Base-by-base conservation (phyloP, 2,113 vertebrate genomes). In the Galemys pyrenaicus region DNA sequence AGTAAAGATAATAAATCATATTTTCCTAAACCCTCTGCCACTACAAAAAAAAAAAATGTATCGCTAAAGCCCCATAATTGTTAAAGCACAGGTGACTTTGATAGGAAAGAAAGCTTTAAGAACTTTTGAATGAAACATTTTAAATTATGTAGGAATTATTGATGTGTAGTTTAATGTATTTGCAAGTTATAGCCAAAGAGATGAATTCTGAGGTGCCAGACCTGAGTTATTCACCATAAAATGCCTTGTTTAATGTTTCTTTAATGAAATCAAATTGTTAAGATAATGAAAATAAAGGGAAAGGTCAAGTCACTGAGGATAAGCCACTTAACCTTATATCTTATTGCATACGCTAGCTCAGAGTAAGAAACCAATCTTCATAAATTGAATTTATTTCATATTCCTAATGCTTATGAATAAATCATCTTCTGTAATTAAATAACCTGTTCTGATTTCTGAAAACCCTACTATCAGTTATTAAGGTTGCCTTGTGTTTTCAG, bases 311-410 rank as follows among this genome's bases (percentile, higher is more conserved):
- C 89, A 93, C 70, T 15, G n/a, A 78, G 96, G 96, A 94, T 91
- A 95, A 96, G 96, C 94, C 96, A 96, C 94, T 97, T 97, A 97
- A 96, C 95, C 96, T 96, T 96, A 85, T 86, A 89, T 89, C 92
- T 96, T 93, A 95, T 80, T 96, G 83, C 92, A 83, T 56, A 64
- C 62, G 79, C 77, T 75, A 84, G 95, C 92, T n/a, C 79, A 39
- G 93, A 82, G 89, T 75, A 89, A 51, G 60, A 94, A 96, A 77
- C 83, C 83, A 87, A 94, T 96, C 91, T 96, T 96, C 89, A 91
- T 94, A 97, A 96, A 97, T 95, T 94, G 91, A 95, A 94, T 96
- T 97, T 95, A 96, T 95, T 96, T 95, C 83, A 94, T 95, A 95
- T 91, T 94, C 94, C 78, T 95, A 96, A 87, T 95, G 96, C 96